Evolutionary conservation across 2,113 vertebrate genomes (phyloP).

Genomic region (Steatornis caripensis): DNA sequence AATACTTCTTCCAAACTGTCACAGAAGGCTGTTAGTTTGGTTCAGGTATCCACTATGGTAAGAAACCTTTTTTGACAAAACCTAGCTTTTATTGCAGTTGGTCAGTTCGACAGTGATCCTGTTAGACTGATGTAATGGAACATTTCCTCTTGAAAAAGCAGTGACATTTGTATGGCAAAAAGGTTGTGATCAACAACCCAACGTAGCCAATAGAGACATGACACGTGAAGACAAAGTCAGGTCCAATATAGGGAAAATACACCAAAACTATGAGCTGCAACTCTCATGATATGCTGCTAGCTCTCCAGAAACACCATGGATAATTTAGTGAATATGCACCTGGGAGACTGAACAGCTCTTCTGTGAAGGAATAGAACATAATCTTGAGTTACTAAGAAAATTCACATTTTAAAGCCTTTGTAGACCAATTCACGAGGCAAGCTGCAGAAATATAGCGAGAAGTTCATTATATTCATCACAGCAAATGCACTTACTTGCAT

Average conservation of each 20-base stretch:
- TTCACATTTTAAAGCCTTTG: background rate
- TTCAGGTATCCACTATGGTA: background rate
- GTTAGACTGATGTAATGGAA: background rate
- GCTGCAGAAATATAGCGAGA: background rate
- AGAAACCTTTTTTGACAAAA: background rate
- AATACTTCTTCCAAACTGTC: background rate
- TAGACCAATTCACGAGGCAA: background rate
- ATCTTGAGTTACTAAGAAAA: background rate
- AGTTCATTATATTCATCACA: background rate
- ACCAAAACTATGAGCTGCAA: background rate
- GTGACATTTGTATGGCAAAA: background rate
- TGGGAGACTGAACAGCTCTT: background rate
- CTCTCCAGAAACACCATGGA: background rate
- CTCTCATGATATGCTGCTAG: rapidly evolving
- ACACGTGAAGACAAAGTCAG: background rate
- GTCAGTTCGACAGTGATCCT: background rate
- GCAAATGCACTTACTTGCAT: background rate
- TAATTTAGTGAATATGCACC: background rate
- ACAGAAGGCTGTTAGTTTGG: background rate
- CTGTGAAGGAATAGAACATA: background rate
- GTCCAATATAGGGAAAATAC: background rate
- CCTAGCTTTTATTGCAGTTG: background rate
- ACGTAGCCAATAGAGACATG: rapidly evolving
- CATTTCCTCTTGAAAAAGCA: background rate
- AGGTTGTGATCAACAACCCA: background rate